Percentiles rank a stretch among this genome's conserved stretches.
Conservation (phyloP, 1,140 invertebrate genomes). For the Orius laevigatus region DNA sequence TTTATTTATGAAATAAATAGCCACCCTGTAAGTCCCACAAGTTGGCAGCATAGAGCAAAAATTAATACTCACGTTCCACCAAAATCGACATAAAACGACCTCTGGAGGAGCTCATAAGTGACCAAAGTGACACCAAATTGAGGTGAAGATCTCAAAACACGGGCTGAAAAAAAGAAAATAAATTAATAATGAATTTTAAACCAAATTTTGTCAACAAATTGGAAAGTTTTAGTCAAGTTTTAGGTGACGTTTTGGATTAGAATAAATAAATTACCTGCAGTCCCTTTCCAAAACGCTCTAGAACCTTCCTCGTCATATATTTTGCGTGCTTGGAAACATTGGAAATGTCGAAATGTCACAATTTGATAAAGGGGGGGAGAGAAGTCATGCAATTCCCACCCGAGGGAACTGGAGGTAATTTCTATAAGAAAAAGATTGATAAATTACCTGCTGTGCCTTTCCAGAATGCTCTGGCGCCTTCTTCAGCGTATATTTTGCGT, state of each 20-base stretch:
- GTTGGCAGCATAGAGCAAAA: too few species aligned
- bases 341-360: too few species aligned
- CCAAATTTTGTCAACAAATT: too few species aligned
- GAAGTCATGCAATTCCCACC: too few species aligned
- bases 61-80: constrained; percentile 58
- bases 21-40: too few species aligned
- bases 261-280: constrained; percentile 47
- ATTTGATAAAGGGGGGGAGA: too few species aligned
- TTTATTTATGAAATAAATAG: too few species aligned
- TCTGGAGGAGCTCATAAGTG: constrained; percentile 92
- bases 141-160: constrained; percentile 84
- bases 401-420: constrained; percentile 4
- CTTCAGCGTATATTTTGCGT: constrained; percentile 79
- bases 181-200: background rate
- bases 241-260: background rate
- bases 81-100: constrained; percentile 93
- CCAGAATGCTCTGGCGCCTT: constrained; percentile 92
- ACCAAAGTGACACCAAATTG: constrained; percentile 98
- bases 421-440: constrained; percentile 1
- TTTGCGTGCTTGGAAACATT: constrained; percentile 43
- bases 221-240: background rate
- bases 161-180: constrained; percentile 47
- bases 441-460: constrained; percentile 79
- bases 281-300: constrained; percentile 95
- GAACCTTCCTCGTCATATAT: constrained; percentile 85